Conservation (phyloP, 1,140 invertebrate genomes). For the Trypoxylus dichotomus region DNA sequence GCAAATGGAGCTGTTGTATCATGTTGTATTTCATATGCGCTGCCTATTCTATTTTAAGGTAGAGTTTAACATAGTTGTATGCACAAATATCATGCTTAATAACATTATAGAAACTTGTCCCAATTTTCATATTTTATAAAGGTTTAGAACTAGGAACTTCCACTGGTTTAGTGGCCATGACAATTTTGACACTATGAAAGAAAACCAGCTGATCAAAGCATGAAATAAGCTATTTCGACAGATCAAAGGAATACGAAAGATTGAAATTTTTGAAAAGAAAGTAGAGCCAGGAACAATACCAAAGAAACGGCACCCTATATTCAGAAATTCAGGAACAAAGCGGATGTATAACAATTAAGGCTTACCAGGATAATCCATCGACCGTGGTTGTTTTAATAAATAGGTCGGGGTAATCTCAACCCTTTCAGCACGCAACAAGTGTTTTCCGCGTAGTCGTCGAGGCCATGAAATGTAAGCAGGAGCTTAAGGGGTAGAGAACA, state of each 20-base stretch:
- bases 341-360: conserved; percentile 10
- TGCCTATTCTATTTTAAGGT: too few relatives aligned
- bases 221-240: not conserved
- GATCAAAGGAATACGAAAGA: not conserved
- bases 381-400: conserved; percentile 22
- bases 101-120: too few relatives aligned
- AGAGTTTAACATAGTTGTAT: too few relatives aligned
- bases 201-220: not conserved
- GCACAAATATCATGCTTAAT: too few relatives aligned
- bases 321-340: not conserved
- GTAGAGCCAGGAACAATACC: not conserved
- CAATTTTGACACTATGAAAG: too few relatives aligned
- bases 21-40: too few relatives aligned
- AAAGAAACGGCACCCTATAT: not conserved
- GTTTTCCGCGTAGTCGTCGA: not conserved
- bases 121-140: too few relatives aligned
- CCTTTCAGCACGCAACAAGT: conserved; percentile 9
- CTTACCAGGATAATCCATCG: conserved; percentile 3
- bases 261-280: not conserved
- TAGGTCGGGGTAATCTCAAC: not conserved
- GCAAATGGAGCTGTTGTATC: too few relatives aligned
- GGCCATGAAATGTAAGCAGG: not conserved
- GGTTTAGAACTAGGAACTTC: too few relatives aligned
- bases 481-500: conserved; percentile 3
- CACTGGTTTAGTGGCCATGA: too few relatives aligned